Conservation (phyloP, 2,113 vertebrate genomes). For the Chascanopsetta lugubris region DNA sequence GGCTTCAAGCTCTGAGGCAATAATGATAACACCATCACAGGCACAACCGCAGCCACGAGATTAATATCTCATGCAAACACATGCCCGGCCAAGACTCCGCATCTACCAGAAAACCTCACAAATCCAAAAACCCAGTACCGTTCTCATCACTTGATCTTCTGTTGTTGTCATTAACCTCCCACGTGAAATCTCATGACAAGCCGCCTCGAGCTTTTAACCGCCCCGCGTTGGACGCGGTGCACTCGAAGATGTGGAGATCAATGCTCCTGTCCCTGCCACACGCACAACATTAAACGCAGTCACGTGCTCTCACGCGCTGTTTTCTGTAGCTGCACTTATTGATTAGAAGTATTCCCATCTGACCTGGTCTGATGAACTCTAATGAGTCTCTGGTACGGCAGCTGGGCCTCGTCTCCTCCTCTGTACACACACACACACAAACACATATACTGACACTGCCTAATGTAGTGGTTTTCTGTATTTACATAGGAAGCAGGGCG, state of each 20-base stretch:
- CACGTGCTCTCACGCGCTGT: neutral
- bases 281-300: slow-evolving; percentile 2
- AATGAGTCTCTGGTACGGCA: slow-evolving; percentile 31
- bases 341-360: slow-evolving; percentile 30
- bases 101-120: too few relatives aligned
- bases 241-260: slow-evolving; percentile 23
- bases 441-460: slow-evolving; percentile 31
- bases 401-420: slow-evolving; percentile 4
- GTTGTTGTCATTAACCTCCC: neutral
- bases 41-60: too few relatives aligned
- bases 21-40: too few relatives aligned
- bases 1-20: too few relatives aligned
- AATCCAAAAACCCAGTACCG: neutral
- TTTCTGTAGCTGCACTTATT: slow-evolving; percentile 24
- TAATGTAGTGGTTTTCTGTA: slow-evolving; percentile 13
- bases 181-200: slow-evolving; percentile 18
- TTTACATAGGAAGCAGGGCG: neutral
- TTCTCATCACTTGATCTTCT: neutral
- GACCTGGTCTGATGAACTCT: slow-evolving; percentile 20
- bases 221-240: too few relatives aligned
- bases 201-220: neutral
- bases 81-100: too few relatives aligned
- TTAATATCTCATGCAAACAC: too few relatives aligned
- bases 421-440: neutral
- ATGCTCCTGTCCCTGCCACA: slow-evolving; percentile 7